Evolutionary conservation across 2,113 vertebrate genomes (phyloP), one percentile per base, ranked within the genome.

Genomic region (Dipodomys spectabilis): DNA sequence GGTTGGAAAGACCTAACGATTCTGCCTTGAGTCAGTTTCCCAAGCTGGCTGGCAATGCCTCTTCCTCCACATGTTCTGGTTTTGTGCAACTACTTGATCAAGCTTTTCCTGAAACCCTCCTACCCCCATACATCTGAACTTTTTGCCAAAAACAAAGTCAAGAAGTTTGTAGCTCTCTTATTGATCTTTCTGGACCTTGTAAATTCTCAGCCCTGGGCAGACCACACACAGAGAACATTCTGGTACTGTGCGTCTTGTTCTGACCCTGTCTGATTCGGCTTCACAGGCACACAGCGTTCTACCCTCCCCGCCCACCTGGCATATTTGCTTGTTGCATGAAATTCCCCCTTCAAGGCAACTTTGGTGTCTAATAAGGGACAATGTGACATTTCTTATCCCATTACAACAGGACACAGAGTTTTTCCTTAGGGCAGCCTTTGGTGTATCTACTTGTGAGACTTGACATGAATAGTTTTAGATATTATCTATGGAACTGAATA

Each of bases 381-480:
- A 2, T 25, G 87, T 22, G 69, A 69, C 28, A 11, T 75, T 89
- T 83, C 57, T 80, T 39, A 35, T 57, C 49, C 2, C 15, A 7
- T 0, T 53, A 32, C 25, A 57, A 12, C 35, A 23, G 2, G 8
- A 57, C 53, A 45, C 53, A 57, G 15, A 15, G 53, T 57, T 57
- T 18, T 57, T 57, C 15, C 53, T 57, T 57, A 57, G 53, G 53
- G 53, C 53, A 18, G 15, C 12, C 53, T 12, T 35, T 12, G 44
- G 8, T 0, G 1, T 82, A 28, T n/a, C 23, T 39, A 13, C 28
- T 25, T 7, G 35, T 49, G n/a, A 79, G 72, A 3, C 0, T 6
- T 2, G 6, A 7, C 1, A 0, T 4, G 32, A 9, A 4, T 11
- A 11, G 6, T 57, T 44, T 27, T 75, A 84, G 10, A 0, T 62